These are phyloP conservation scores for Ichneumon xanthorius DNA, from an alignment of 2,888 invertebrate species.

Conservation along the genomic window DNA sequence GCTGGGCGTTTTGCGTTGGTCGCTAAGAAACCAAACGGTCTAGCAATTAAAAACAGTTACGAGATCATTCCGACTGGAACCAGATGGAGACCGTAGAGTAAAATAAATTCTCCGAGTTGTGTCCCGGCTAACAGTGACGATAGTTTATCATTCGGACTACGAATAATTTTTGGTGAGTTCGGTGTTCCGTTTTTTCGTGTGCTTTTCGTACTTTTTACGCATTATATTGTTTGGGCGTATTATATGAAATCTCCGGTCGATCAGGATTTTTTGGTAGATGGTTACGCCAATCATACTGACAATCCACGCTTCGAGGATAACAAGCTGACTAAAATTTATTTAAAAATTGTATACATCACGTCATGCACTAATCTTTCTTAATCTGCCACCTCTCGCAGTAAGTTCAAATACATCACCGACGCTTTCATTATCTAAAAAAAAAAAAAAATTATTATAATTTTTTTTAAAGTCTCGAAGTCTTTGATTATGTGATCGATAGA, in stretches of 20 bases:
- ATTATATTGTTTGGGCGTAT: background rate
- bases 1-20: too few species aligned
- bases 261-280: background rate
- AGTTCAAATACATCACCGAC: slow-evolving; percentile 55
- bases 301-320: background rate
- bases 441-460: background rate
- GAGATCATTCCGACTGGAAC: background rate
- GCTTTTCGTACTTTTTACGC: background rate
- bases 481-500: background rate
- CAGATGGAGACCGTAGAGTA: background rate
- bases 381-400: slow-evolving; percentile 48
- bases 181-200: background rate
- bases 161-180: background rate
- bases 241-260: background rate
- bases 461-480: background rate
- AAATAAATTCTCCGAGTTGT: background rate
- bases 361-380: background rate
- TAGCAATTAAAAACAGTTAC: background rate
- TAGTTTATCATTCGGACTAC: background rate
- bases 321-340: background rate
- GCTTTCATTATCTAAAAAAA: slow-evolving; percentile 59
- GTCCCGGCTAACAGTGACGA: background rate
- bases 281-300: background rate
- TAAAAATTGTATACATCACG: background rate
- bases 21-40: background rate